Conservation (phyloP, 2,113 vertebrate species). For the Petaurus breviceps region DNA sequence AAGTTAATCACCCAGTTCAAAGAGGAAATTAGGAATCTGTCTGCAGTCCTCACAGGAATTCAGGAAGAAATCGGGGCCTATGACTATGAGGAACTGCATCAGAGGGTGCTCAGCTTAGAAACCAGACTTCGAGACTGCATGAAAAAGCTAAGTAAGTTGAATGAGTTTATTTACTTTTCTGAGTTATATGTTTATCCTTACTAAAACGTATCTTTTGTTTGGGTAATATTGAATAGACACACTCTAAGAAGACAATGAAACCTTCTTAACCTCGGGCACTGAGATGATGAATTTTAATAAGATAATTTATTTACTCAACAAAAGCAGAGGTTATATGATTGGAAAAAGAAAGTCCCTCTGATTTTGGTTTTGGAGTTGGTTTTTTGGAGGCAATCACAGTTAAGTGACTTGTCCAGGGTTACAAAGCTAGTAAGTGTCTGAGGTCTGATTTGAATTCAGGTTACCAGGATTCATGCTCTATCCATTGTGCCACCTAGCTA, state of each 20-base stretch:
- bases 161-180: conserved; percentile 6
- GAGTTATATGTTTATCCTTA: background rate
- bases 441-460: too few relatives aligned
- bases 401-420: too few relatives aligned
- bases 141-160: conserved; percentile 98
- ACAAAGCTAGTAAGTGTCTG: too few relatives aligned
- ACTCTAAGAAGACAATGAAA: background rate
- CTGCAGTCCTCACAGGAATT: conserved; percentile 92
- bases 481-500: too few relatives aligned
- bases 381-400: background rate
- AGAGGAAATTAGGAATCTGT: conserved; percentile 97
- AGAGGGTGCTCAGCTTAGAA: conserved; percentile 93
- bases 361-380: background rate
- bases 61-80: conserved; percentile 98
- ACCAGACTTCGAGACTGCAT: conserved; percentile 95
- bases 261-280: background rate
- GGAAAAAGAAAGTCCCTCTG: background rate
- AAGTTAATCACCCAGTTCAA: conserved; percentile 97
- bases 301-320: background rate
- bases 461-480: too few relatives aligned
- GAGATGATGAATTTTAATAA: too few relatives aligned
- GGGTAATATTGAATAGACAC: background rate
- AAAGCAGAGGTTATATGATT: background rate
- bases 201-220: background rate
- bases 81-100: conserved; percentile 97